Conservation (phyloP, 2,888 invertebrate genomes). For the Orthosia cruda region DNA sequence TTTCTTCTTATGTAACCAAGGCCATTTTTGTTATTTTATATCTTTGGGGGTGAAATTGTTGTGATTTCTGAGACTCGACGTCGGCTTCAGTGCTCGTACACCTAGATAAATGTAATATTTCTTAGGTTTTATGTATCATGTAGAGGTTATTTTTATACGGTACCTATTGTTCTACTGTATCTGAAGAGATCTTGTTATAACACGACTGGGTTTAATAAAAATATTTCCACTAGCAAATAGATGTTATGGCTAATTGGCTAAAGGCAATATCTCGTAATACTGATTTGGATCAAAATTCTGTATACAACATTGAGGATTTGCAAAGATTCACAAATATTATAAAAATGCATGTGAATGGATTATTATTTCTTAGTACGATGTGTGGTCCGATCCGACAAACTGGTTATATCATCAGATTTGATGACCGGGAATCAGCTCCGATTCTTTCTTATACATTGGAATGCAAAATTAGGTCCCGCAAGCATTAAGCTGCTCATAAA, state of each 20-base stretch:
- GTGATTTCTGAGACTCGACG: constrained; percentile 20
- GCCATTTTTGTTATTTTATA: constrained; percentile 37
- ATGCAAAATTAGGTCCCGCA: constrained; percentile 49
- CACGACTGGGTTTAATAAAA: neutral
- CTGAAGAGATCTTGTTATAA: neutral
- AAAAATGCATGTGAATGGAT: constrained; percentile 39
- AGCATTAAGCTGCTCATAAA: constrained; percentile 36
- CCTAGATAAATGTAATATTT: neutral
- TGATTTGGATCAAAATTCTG: constrained; percentile 30
- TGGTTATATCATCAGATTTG: constrained; percentile 47
- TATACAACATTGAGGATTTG: constrained; percentile 10
- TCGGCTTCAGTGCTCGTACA: neutral
- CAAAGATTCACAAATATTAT: constrained; percentile 21
- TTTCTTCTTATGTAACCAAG: constrained; percentile 33
- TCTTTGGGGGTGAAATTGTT: constrained; percentile 26
- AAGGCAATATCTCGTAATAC: neutral
- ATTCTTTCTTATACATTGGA: constrained; percentile 49
- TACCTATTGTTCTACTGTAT: neutral
- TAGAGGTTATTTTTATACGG: constrained; percentile 12
- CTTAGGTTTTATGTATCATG: neutral
- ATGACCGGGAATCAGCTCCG: constrained; percentile 36
- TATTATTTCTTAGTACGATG: constrained; percentile 41
- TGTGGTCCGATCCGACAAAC: constrained; percentile 63
- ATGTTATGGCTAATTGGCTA: neutral
- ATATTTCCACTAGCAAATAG: neutral